Evolutionary conservation across 2,888 invertebrate genomes (phyloP).

Genomic region (Scelioninae gen. 1): DNA sequence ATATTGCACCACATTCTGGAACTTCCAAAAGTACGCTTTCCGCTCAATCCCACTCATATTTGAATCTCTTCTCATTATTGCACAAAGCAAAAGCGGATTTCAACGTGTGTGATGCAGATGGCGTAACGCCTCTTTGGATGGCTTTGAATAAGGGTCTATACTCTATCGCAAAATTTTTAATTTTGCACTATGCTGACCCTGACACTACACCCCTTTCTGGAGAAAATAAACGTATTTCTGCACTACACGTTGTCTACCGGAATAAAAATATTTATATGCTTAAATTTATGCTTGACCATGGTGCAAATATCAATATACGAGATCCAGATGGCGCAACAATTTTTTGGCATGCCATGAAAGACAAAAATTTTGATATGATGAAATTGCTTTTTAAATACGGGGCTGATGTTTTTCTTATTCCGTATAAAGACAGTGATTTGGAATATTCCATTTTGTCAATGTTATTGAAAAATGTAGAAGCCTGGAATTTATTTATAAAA

Average conservation of each 20-base stretch:
- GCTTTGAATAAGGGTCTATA: background rate
- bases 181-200: background rate
- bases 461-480: too few relatives aligned
- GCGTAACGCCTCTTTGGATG: background rate
- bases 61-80: conserved; percentile 1
- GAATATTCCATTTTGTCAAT: too few relatives aligned
- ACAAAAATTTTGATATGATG: conserved; percentile 5
- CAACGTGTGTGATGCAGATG: background rate
- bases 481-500: too few relatives aligned
- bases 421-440: too few relatives aligned
- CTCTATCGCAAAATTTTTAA: background rate
- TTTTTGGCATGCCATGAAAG: conserved; percentile 6
- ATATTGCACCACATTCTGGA: conserved; percentile 16
- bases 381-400: background rate
- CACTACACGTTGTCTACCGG: conserved; percentile 8
- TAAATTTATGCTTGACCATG: conserved; percentile 5
- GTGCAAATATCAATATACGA: conserved; percentile 5
- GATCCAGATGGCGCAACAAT: background rate
- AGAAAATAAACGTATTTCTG: background rate
- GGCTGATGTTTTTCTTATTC: too few relatives aligned
- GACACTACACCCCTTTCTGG: conserved; percentile 1
- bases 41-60: background rate
- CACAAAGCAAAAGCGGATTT: background rate
- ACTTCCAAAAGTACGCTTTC: background rate
- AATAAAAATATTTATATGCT: background rate